Conservation (phyloP, 2,888 invertebrate species). For the Pristionchus exspectatus region DNA sequence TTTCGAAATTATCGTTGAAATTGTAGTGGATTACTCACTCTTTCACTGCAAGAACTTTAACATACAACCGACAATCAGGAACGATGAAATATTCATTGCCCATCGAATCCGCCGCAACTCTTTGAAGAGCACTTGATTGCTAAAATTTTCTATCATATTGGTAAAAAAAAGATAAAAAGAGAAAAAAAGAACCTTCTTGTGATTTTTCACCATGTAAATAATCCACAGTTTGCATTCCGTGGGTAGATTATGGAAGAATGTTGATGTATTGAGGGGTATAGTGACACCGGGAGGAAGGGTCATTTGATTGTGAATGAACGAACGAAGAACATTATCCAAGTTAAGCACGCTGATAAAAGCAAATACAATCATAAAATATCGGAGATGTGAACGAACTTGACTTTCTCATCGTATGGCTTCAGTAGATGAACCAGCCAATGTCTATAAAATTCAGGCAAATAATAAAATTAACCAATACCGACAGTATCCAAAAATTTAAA, state of each 20-base stretch:
- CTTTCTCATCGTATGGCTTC: background rate
- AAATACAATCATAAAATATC: background rate
- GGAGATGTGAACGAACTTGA: background rate
- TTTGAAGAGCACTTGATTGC: background rate
- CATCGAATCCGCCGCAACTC: background rate
- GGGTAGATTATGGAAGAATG: background rate
- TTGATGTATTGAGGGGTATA: background rate
- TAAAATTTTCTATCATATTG: background rate
- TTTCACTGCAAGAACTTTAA: background rate
- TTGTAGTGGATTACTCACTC: background rate
- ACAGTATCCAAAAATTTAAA: background rate
- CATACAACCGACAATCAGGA: background rate
- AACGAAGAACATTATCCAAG: background rate
- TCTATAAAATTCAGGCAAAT: background rate
- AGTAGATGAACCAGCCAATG: slow-evolving; percentile 17
- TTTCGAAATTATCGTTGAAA: background rate
- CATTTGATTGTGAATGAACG: background rate
- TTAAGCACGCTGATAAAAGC: background rate
- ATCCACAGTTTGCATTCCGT: slow-evolving; percentile 32
- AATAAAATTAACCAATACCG: background rate
- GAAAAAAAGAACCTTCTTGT: background rate
- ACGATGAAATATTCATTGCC: background rate
- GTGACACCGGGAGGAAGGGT: background rate
- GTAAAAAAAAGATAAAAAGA: too few relatives aligned
- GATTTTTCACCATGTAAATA: background rate